A percentile compares a stretch with the other conserved stretches of the same genome.
Conservation (phyloP, 2,797 vertebrate genomes). For the Peromyscus eremicus region DNA sequence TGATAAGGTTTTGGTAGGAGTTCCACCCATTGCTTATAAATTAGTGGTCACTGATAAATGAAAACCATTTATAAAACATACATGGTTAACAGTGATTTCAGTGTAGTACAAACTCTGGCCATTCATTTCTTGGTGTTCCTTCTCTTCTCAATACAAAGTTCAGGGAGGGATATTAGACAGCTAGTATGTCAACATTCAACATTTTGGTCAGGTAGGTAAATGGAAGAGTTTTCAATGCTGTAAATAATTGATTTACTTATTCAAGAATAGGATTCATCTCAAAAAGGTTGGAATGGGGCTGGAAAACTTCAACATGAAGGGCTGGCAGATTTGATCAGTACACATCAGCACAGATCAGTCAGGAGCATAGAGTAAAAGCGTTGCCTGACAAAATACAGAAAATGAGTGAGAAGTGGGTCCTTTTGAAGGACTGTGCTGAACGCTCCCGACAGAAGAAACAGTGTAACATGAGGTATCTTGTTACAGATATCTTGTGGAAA, state of each 20-base stretch:
- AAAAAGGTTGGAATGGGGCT: not conserved
- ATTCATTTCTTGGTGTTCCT: not conserved
- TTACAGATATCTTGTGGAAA: conserved; percentile 21
- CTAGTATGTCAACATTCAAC: not conserved
- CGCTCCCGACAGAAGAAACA: not conserved
- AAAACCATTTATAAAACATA: not conserved
- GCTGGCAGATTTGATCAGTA: not conserved
- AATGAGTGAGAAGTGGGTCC: not conserved
- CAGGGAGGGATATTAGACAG: not conserved
- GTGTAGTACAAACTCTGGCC: not conserved
- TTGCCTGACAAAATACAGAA: not conserved
- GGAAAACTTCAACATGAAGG: not conserved
- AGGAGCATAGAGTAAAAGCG: not conserved
- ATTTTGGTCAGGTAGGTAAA: not conserved
- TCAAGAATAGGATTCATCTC: not conserved
- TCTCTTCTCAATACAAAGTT: not conserved
- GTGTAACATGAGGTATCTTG: not conserved
- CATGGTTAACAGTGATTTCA: not conserved
- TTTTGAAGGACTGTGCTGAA: not conserved
- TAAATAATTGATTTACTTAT: not conserved
- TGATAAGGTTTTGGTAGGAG: not conserved
- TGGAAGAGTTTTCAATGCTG: not conserved
- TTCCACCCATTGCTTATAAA: not conserved
- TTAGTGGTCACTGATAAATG: not conserved
- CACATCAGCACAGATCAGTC: not conserved